Conservation (phyloP, 2,797 vertebrate genomes). For the Sebastes hubbsi region DNA sequence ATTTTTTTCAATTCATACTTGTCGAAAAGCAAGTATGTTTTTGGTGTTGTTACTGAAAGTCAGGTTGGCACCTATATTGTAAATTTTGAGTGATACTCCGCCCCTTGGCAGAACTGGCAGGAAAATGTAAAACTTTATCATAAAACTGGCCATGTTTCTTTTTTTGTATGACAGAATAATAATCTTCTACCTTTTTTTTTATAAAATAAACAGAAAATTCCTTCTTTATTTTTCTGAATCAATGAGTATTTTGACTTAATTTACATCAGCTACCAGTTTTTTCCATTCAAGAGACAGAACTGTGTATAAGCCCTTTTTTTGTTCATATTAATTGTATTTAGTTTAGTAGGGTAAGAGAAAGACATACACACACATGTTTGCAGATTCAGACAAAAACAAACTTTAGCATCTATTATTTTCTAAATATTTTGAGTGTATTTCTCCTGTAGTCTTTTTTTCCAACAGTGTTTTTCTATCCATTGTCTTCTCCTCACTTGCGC, state of each 20-base stretch:
- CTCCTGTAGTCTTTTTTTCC: background rate
- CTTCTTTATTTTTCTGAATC: background rate
- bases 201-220: background rate
- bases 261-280: background rate
- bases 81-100: background rate
- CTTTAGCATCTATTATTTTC: background rate
- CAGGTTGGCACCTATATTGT: background rate
- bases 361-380: background rate
- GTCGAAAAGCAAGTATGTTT: background rate
- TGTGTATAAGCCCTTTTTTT: background rate
- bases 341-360: background rate
- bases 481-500: slow-evolving; percentile 24
- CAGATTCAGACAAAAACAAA: background rate
- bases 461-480: slow-evolving; percentile 30
- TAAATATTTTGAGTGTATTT: background rate
- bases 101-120: background rate
- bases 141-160: background rate
- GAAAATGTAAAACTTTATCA: background rate
- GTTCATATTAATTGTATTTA: background rate
- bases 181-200: too few relatives aligned
- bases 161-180: background rate
- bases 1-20: background rate
- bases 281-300: background rate
- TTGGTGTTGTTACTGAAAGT: background rate
- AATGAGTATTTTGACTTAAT: background rate